phyloP scores from a whole-genome alignment of 1,140 invertebrate genomes.

The Ectropis grisescens region DNA sequence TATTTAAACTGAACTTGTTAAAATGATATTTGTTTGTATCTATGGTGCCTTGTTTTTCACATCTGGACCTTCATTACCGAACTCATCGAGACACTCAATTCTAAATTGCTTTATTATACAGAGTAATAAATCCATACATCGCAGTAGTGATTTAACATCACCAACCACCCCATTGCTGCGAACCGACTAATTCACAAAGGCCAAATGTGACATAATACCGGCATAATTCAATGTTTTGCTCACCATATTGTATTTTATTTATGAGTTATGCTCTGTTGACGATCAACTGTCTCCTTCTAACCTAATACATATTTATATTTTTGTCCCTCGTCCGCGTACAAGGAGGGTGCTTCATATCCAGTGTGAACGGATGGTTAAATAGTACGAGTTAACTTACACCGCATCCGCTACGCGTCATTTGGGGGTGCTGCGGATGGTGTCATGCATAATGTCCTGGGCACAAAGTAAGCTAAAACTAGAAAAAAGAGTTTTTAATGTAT shows the following conservation, averaged over 20 bases:
- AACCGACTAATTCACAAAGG: constrained; percentile 64
- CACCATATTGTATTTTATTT: constrained; percentile 73
- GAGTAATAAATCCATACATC: constrained; percentile 30
- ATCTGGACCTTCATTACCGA: too few species aligned
- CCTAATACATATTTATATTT: constrained; percentile 8
- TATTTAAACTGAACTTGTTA: too few species aligned
- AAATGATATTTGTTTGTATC: too few species aligned
- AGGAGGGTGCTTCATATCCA: constrained; percentile 50
- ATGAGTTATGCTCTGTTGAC: constrained; percentile 62
- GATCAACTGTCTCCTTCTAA: constrained; percentile 31
- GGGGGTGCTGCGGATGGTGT: constrained; percentile 30
- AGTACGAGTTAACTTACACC: constrained; percentile 63
- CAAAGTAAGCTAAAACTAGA: too few species aligned
- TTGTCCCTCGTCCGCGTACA: constrained; percentile 28
- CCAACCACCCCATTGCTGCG: constrained; percentile 37
- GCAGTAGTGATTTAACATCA: constrained; percentile 33
- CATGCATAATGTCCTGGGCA: constrained; percentile 28
- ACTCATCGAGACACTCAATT: too few species aligned
- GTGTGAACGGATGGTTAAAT: constrained; percentile 63
- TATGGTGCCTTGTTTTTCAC: too few species aligned
- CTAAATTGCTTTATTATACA: background rate
- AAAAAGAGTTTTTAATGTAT: too few species aligned
- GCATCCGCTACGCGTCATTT: constrained; percentile 53
- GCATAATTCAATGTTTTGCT: constrained; percentile 72
- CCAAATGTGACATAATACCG: constrained; percentile 71